These are phyloP conservation scores for Onychostoma macrolepis DNA, from an alignment of 2,113 vertebrate species.

Conservation along the genomic window DNA sequence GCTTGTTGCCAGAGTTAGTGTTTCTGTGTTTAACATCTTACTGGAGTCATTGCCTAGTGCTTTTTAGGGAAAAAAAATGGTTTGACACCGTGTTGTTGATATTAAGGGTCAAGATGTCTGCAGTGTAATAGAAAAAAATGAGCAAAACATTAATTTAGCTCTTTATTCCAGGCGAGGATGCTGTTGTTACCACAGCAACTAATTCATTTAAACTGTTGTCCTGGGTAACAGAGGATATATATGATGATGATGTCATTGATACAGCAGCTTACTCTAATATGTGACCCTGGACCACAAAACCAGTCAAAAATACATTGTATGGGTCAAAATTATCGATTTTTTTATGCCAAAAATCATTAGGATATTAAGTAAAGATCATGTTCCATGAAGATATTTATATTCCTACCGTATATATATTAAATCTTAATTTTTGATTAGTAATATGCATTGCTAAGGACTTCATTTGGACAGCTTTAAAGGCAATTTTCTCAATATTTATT, in stretches of 20 bases:
- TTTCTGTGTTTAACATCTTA: not conserved
- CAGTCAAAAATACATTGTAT: too few species aligned
- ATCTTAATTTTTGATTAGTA: too few species aligned
- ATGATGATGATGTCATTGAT: slow-evolving; percentile 4
- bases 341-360: too few species aligned
- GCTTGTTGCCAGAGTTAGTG: not conserved
- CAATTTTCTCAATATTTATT: too few species aligned
- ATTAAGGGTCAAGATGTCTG: not conserved
- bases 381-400: too few species aligned
- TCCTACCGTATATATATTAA: too few species aligned
- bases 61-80: not conserved
- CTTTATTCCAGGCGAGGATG: slow-evolving; percentile 7
- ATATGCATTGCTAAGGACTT: too few species aligned
- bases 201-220: slow-evolving; percentile 26
- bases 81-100: not conserved
- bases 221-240: not conserved
- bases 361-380: too few species aligned
- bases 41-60: not conserved
- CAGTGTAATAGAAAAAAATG: not conserved
- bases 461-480: too few species aligned
- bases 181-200: slow-evolving; percentile 26
- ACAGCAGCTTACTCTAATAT: not conserved
- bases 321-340: too few species aligned
- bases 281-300: too few species aligned
- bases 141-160: not conserved